These are phyloP conservation scores for Gymnothorax javanicus DNA, from an alignment of 2,797 vertebrate genomes.

Conservation along the genomic window DNA sequence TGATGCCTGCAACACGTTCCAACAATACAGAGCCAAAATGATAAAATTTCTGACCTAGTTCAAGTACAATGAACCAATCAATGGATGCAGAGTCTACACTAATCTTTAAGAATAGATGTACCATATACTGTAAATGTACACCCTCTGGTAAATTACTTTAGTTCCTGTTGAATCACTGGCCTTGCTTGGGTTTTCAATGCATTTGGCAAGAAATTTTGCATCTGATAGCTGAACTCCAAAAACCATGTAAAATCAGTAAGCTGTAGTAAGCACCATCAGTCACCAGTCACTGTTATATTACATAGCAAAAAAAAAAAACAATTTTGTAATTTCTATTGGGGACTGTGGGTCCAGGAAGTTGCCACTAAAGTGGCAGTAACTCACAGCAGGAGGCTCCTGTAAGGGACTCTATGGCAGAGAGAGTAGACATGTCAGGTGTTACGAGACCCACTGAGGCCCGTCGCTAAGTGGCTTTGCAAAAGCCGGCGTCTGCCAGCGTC, in stretches of 20 bases:
- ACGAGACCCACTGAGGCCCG: conserved; percentile 63
- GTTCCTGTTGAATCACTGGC: not conserved
- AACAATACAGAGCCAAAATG: too few relatives aligned
- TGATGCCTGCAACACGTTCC: too few relatives aligned
- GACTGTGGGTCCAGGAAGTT: not conserved
- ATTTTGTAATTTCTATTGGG: not conserved
- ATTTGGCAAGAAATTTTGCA: not conserved
- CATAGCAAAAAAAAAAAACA: not conserved
- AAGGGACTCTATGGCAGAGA: conserved; percentile 65
- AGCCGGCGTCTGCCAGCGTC: conserved; percentile 76
- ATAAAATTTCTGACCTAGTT: too few relatives aligned
- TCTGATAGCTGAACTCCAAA: not conserved
- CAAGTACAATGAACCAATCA: not conserved
- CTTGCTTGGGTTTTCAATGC: not conserved
- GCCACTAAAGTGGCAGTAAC: conserved; percentile 56
- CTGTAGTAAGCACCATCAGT: not conserved
- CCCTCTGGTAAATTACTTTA: not conserved
- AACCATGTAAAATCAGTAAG: not conserved
- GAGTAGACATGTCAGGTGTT: conserved; percentile 73
- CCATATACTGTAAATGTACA: not conserved
- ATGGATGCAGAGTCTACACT: not conserved
- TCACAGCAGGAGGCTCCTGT: conserved; percentile 37
- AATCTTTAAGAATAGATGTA: not conserved
- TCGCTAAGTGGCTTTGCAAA: conserved; percentile 79
- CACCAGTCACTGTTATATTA: not conserved